Percentiles rank a stretch among this genome's conserved stretches.
Conservation (phyloP, 2,888 invertebrate genomes). For the Leptarthrus brevirostris region DNA sequence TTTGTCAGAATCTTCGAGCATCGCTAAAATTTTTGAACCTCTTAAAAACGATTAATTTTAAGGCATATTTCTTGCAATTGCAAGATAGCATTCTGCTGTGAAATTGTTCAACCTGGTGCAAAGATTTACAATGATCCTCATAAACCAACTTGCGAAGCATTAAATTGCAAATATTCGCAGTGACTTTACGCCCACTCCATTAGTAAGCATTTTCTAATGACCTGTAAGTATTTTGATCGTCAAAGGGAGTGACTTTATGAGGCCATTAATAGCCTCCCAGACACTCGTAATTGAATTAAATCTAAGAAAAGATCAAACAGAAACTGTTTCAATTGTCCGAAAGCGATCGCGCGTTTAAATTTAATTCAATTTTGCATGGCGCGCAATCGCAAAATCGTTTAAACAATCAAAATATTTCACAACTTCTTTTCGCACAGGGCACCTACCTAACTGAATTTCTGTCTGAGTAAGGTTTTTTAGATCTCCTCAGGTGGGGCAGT, state of each 20-base stretch:
- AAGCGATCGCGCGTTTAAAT: conserved; percentile 23
- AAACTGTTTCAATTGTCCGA: conserved; percentile 42
- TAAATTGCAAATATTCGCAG: not conserved
- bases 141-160: conserved; percentile 5
- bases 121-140: not conserved
- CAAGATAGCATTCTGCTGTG: conserved; percentile 8
- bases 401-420: conserved; percentile 46
- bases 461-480: conserved; percentile 2
- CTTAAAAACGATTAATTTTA: too few relatives aligned
- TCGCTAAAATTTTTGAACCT: too few relatives aligned
- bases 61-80: too few relatives aligned
- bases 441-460: not conserved
- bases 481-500: conserved; percentile 23
- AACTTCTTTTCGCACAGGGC: conserved; percentile 18
- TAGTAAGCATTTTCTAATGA: not conserved
- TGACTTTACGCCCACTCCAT: conserved; percentile 28
- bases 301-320: conserved; percentile 9
- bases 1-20: too few relatives aligned
- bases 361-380: conserved; percentile 22
- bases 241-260: not conserved
- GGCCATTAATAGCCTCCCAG: conserved; percentile 18
- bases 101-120: not conserved
- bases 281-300: conserved; percentile 44
- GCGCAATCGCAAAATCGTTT: conserved; percentile 11
- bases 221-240: not conserved